phyloP scores from a whole-genome alignment of 2,797 vertebrate species.

The Chelon auratus region DNA sequence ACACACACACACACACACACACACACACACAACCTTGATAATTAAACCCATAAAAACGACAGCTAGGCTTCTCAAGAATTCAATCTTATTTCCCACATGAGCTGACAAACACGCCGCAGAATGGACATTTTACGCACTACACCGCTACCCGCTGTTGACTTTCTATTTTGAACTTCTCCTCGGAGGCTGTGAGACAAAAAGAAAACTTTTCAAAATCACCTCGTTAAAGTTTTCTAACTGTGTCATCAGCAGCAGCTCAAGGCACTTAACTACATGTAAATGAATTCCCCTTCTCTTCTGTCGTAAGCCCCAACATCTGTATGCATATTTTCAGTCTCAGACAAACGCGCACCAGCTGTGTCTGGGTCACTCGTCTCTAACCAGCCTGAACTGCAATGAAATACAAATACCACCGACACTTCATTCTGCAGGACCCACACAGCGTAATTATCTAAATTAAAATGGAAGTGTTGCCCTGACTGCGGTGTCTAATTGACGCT shows the following conservation, averaged over 20 bases:
- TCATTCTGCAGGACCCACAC: conserved; percentile 27
- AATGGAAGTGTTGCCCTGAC: conserved; percentile 32
- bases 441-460: conserved; percentile 39
- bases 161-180: conserved; percentile 5
- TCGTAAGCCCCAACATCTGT: conserved; percentile 34
- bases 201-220: conserved; percentile 6
- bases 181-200: background rate
- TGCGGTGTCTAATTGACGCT: conserved; percentile 44
- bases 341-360: conserved; percentile 18
- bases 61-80: background rate
- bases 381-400: conserved; percentile 22
- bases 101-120: background rate
- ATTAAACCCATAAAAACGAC: background rate
- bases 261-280: background rate
- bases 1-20: no score
- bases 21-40: background rate
- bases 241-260: conserved; percentile 36
- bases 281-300: conserved; percentile 22
- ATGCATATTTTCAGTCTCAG: conserved; percentile 18
- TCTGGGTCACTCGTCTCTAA: conserved; percentile 37
- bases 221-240: conserved; percentile 14
- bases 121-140: background rate
- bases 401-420: conserved; percentile 50
- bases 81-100: background rate
- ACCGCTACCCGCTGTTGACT: background rate